Base-by-base conservation (phyloP, 2,888 invertebrate genomes). In the Pterobdella sp. region DNA sequence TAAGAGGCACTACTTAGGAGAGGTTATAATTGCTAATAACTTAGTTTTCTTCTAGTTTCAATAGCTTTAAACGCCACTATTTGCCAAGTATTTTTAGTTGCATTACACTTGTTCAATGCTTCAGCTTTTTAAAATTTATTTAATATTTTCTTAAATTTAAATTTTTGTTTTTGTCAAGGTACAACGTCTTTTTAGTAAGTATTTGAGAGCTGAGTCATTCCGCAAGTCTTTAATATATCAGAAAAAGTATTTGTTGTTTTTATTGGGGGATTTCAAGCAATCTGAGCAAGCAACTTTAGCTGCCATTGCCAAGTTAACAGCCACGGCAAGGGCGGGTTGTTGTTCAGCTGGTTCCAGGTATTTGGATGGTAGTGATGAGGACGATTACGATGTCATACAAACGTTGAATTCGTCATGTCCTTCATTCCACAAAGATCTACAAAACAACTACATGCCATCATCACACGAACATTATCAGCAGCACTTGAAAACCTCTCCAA, bases 201-300 rank as follows among this genome's bases (percentile, higher is more conserved):
- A 90, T 81, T 85, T 93, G 77, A 87, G 91, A 42, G 88, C 90
- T 2, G 91, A 94, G 81, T 92, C 93, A 80, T 91, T 90, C 79
- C 88, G 91, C 74, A 93, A 93, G 82, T 91, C 93, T 22, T 85
- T 95, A 72, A 88, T 90, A 71, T 94, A 90, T 87, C 95, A 95
- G 85, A 95, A 95, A 84, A 88, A 90, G 31, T 94, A 93, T 83
- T 85, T 95, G 72, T 87, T 91, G 76, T 87, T 90, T 26, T 87
- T 90, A 74, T 81, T 91, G 65, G 84, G 81, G 76, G 87, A 86
- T 65, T 76, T 74, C 72, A 88, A 88, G 81, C 84, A 83, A 73
- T 79, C 80, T 26, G 82, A 83, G 76, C 84, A 79, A 77, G 87
- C 82, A 78, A 88, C 87, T 0, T 76, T 87, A 29, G 81, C 82